Conservation (phyloP, 2,888 invertebrate genomes). For the Lithodes maja region DNA sequence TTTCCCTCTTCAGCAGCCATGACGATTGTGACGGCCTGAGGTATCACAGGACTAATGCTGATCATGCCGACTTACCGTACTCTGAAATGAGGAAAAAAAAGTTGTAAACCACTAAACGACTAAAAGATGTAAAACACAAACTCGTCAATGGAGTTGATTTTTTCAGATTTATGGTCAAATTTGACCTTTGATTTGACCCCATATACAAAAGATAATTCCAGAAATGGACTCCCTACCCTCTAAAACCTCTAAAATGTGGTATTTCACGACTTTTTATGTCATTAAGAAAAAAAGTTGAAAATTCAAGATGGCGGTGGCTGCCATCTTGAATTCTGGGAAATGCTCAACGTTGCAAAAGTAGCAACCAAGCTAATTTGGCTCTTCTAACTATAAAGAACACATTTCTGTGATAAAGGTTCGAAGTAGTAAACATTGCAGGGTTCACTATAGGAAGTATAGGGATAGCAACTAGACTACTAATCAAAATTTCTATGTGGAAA, state of each 20-base stretch:
- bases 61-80: conserved; percentile 5
- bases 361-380: conserved; percentile 10
- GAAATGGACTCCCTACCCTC: not conserved
- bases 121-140: not conserved
- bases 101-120: not conserved
- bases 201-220: not conserved
- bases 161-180: not conserved
- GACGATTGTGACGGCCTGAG: not conserved
- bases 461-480: no score
- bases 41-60: not conserved
- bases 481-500: no score
- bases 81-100: not conserved
- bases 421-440: conserved; percentile 13
- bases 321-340: conserved; percentile 28
- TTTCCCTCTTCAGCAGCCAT: conserved; percentile 7
- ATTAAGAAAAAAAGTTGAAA: conserved; percentile 10
- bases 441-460: not conserved
- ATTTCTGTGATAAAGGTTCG: conserved; percentile 6
- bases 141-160: conserved; percentile 11
- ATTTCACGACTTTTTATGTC: not conserved
- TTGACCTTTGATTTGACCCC: not conserved
- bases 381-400: conserved; percentile 6
- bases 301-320: conserved; percentile 26
- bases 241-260: conserved; percentile 8
- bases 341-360: conserved; percentile 16